These are phyloP conservation scores for Drosophila melanogaster DNA, from an alignment of 1,140 invertebrate species.

Conservation along the genomic window Release_6_plus_ISO1_MT NT_033779.5:13605501-13606000, in stretches of 20 bases:
- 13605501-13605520: too few relatives aligned
- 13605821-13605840: neutral
- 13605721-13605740: conserved; percentile 73
- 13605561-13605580: conserved; percentile 38
- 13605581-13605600: conserved; percentile 29
- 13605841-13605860: too few relatives aligned
- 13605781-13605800: too few relatives aligned
- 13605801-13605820: too few relatives aligned
- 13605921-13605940: conserved; percentile 13
- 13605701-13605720: conserved; percentile 68
- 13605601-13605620: conserved; percentile 6
- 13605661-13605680: conserved; percentile 36
- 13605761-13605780: neutral
- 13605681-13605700: conserved; percentile 15
- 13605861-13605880: neutral
- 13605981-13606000: conserved; percentile 17
- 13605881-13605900: neutral
- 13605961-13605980: conserved; percentile 13
- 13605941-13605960: conserved; percentile 11
- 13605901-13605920: neutral
- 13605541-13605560: conserved; percentile 53
- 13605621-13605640: conserved; percentile 40
- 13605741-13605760: conserved; percentile 22
- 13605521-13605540: conserved; percentile 1
- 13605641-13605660: conserved; percentile 58